A percentile compares a stretch with the other conserved stretches of the same genome.
Conservation (phyloP, 2,113 vertebrate genomes). For the Myotis yumanensis region DNA sequence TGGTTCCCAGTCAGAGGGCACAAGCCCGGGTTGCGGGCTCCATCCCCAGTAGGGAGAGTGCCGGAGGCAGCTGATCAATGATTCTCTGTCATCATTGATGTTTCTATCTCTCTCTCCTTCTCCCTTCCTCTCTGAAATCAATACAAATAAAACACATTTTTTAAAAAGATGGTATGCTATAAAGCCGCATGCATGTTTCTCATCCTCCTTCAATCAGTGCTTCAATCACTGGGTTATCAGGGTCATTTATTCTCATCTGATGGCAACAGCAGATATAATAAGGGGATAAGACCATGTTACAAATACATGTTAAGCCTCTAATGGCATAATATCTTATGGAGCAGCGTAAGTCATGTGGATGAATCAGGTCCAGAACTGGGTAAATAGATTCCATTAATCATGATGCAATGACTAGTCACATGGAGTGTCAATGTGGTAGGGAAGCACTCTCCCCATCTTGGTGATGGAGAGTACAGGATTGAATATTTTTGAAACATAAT, state of each 20-base stretch:
- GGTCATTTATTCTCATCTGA: not conserved
- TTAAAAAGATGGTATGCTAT: not conserved
- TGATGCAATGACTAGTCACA: not conserved
- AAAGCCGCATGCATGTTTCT: not conserved
- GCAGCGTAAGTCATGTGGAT: not conserved
- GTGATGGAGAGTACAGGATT: not conserved
- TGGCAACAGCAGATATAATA: not conserved
- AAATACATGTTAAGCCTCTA: not conserved
- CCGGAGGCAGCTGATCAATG: too few species aligned
- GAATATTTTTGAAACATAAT: not conserved
- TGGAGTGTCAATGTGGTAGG: not conserved
- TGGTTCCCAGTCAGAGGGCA: too few species aligned
- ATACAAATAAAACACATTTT: too few species aligned
- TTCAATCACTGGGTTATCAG: not conserved
- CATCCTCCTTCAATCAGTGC: not conserved
- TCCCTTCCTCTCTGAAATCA: too few species aligned
- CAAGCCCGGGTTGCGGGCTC: too few species aligned
- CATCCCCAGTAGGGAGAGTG: too few species aligned
- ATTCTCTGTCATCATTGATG: too few species aligned
- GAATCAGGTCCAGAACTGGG: not conserved
- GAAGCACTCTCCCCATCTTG: not conserved
- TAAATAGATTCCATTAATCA: not conserved
- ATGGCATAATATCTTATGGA: not conserved
- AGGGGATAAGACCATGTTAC: not conserved
- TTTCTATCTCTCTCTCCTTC: too few species aligned